A percentile compares a stretch with the other conserved stretches of the same genome.
These are phyloP conservation scores for Coptodon rendalli DNA, from an alignment of 2,113 vertebrate genomes.

Conservation along the genomic window DNA sequence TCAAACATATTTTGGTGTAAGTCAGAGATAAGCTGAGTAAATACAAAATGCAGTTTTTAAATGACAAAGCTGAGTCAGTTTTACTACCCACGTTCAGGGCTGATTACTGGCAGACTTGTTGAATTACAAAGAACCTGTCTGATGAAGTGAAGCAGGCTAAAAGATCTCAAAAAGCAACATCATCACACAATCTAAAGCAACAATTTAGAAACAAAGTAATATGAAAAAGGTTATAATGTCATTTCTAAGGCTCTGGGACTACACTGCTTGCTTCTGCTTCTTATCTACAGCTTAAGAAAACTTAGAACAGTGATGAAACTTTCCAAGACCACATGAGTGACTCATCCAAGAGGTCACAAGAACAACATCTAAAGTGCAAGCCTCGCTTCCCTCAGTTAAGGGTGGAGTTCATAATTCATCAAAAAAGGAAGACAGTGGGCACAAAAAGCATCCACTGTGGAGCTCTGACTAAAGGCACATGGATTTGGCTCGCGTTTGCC, in stretches of 20 bases:
- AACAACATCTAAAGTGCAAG: not conserved
- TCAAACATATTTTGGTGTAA: not conserved
- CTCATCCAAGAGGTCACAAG: not conserved
- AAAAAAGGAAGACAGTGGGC: not conserved
- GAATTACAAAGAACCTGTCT: not conserved
- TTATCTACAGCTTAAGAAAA: not conserved
- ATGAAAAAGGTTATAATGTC: accelerated
- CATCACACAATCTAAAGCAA: not conserved
- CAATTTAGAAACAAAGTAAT: not conserved
- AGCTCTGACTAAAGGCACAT: not conserved
- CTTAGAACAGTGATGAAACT: not conserved
- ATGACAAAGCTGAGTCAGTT: not conserved
- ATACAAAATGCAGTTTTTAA: not conserved
- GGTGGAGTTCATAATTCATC: not conserved
- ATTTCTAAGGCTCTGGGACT: not conserved
- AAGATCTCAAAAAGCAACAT: not conserved
- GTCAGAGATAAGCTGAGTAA: not conserved
- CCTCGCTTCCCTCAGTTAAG: not conserved
- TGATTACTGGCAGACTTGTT: not conserved
- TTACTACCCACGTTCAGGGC: not conserved
- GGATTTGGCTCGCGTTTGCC: accelerated
- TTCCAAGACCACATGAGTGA: not conserved
- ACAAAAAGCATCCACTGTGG: not conserved
- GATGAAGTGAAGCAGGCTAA: not conserved
- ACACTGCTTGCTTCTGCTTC: not conserved